A percentile compares a stretch with the other conserved stretches of the same genome.
Conservation (phyloP, 2,113 vertebrate genomes). For the Tonatia bakeri region DNA sequence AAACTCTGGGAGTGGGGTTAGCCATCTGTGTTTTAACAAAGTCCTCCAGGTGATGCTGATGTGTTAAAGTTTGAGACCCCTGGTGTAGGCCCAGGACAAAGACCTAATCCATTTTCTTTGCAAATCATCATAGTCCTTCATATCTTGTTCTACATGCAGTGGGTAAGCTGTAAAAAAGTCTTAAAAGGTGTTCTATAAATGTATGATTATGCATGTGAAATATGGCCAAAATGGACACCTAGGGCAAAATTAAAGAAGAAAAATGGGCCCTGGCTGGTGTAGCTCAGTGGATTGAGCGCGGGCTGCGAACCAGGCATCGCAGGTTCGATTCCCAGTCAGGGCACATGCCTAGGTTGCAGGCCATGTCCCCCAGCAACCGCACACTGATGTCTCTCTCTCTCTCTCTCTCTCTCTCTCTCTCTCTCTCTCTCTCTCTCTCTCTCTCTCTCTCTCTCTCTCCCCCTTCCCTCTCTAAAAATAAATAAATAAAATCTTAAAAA, state of each 20-base stretch:
- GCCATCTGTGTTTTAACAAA: not conserved
- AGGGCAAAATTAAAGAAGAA: not conserved
- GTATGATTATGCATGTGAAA: not conserved
- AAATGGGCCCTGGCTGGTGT: no score
- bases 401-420: no score
- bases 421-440: no score
- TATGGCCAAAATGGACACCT: not conserved
- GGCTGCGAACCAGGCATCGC: no score
- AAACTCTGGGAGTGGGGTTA: not conserved
- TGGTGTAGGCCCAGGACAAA: not conserved
- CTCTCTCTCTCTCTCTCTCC: no score
- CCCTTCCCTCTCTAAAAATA: no score
- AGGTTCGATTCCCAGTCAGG: no score
- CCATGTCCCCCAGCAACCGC: no score
- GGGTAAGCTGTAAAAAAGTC: not conserved
- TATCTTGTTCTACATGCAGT: not conserved
- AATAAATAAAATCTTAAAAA: no score
- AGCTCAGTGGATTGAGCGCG: no score
- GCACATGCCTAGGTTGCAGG: no score
- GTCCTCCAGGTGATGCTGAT: not conserved
- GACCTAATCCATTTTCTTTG: not conserved
- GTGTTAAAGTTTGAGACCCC: not conserved
- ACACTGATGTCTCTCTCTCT: no score
- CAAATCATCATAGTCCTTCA: not conserved
- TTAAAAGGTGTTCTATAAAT: not conserved